Base-by-base conservation (phyloP, 2,888 invertebrate genomes). In the Ophion obscuratus region DNA sequence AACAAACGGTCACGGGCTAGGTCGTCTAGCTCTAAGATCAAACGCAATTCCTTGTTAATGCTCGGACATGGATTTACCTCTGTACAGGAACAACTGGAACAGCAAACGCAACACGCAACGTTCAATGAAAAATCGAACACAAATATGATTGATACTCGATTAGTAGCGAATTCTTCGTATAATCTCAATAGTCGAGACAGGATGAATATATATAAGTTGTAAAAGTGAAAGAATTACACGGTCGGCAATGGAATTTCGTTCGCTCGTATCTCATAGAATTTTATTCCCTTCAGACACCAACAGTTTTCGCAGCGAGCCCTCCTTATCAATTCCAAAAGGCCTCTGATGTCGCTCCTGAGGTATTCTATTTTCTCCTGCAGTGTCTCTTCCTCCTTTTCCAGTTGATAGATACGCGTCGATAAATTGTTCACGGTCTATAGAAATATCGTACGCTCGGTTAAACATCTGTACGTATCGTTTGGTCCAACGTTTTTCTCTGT, bases 261-360 rank as follows among this genome's bases (percentile, higher is more conserved):
- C 14, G 91, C 89, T 31, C 89, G 87, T 74, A 96, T 95, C 84
- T 95, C 95, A 88, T 94, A 95, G 92, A 96, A 96, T 89, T 94
- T 94, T 87, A 96, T 95, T 24, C 95, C 95, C 57, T 95, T 94
- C 1, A 95, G 93, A 81, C 94, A 94, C 95, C 95, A 95, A 91
- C 92, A 90, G 92, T 95, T 95, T 87, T 94, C 94, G 88, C 94
- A 94, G 0, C 95, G 91, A 61, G 95, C 95, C 5, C 95, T 92
- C 14, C 95, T 94, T 90, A 96, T 94, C 88, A 95, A 94, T 91
- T 96, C 95, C 71, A 96, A 91, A 80, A 96, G 94, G 11, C 95
- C 95, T 66, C 94, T 94, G 82, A 95, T 93, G 92, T 96, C 96
- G 0, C 94, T 94, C 91, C 95, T 94, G 88, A 95, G 94, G 88